Evolutionary conservation across 2,113 vertebrate species (phyloP).

Genomic region (Pangasianodon gigas): DNA sequence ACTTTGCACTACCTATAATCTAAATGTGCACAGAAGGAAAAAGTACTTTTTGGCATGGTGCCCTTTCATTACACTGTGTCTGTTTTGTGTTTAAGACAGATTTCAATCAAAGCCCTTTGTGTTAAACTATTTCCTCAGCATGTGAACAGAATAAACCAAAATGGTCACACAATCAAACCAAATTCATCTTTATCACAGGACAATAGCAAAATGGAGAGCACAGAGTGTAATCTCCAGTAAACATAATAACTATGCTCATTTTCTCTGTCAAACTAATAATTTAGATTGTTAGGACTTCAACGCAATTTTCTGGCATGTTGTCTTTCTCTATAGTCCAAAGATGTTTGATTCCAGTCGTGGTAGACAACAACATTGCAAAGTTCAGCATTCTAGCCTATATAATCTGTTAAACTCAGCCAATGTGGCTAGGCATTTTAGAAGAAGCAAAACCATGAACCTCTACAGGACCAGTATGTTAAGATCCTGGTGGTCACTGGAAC

Average conservation of each 20-base stretch:
- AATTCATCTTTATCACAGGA: slow-evolving; percentile 39
- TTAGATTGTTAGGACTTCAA: slow-evolving; percentile 5
- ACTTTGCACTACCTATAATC: slow-evolving; percentile 27
- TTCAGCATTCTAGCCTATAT: background rate
- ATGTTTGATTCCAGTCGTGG: background rate
- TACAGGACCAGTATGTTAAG: background rate
- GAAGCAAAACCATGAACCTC: background rate
- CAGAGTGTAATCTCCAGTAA: slow-evolving; percentile 9
- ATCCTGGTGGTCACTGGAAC: background rate
- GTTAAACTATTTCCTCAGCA: slow-evolving; percentile 36
- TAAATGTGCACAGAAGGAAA: slow-evolving; percentile 3
- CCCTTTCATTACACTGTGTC: slow-evolving; percentile 38
- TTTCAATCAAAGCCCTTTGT: slow-evolving; percentile 53
- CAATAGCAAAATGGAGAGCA: slow-evolving; percentile 21
- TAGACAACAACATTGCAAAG: background rate
- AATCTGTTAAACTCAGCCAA: background rate
- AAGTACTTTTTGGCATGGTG: background rate
- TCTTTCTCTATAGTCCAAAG: background rate
- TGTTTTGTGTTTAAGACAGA: slow-evolving; percentile 40
- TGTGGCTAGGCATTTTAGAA: background rate
- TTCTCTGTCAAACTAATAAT: background rate
- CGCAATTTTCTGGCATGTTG: background rate
- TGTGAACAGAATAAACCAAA: slow-evolving; percentile 19
- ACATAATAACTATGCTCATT: background rate
- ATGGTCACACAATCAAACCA: slow-evolving; percentile 43